phyloP scores from a whole-genome alignment of 2,797 vertebrate genomes.

The Eidolon dupreanum region DNA sequence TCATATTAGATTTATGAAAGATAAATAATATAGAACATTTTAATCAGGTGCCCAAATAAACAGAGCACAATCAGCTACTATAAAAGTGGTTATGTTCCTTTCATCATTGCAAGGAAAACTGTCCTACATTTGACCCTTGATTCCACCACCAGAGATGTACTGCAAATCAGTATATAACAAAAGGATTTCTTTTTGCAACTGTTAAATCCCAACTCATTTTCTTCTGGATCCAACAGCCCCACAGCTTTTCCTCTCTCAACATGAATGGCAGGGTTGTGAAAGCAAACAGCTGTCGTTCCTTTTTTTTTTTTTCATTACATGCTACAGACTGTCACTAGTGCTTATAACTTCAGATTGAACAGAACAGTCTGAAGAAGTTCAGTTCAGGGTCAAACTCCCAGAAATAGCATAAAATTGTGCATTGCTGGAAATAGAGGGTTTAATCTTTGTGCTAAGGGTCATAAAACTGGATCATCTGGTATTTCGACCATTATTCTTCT shows the following conservation, averaged over 20 bases:
- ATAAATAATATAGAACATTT: background rate
- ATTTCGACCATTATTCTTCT: conserved; percentile 51
- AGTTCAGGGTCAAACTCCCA: conserved; percentile 66
- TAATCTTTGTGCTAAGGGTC: conserved; percentile 60
- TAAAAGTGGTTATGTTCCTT: background rate
- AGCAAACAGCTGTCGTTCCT: conserved; percentile 41
- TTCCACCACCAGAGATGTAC: background rate
- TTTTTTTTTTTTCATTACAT: background rate
- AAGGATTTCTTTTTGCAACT: conserved; percentile 9
- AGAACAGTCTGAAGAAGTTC: conserved; percentile 64
- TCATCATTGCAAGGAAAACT: background rate
- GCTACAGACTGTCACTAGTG: background rate
- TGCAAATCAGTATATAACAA: background rate
- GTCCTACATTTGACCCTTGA: background rate
- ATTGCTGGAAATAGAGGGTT: conserved; percentile 58
- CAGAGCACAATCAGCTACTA: background rate
- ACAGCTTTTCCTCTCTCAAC: background rate
- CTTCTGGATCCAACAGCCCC: background rate
- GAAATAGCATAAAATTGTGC: conserved; percentile 61
- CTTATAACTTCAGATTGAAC: conserved; percentile 57
- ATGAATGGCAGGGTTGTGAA: background rate
- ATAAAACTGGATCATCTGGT: conserved; percentile 54
- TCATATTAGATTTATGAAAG: background rate
- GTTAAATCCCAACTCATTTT: background rate
- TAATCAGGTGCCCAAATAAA: background rate